A percentile compares a stretch with the other conserved stretches of the same genome.
phyloP scores from a whole-genome alignment of 2,113 vertebrate genomes.

The Sebastes schlegelii region DNA sequence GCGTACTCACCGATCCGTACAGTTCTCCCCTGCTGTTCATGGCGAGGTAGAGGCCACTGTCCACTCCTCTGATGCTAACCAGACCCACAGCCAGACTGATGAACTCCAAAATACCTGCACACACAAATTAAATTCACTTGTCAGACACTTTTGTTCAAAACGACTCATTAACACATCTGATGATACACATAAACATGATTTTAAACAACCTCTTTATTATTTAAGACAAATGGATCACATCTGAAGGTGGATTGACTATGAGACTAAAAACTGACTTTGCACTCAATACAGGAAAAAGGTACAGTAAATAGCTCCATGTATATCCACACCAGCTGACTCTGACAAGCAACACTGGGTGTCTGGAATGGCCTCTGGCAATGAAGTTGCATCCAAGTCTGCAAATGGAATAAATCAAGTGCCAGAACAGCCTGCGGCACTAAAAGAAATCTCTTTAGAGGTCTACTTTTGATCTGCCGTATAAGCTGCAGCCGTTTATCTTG shows the following conservation, averaged over 20 bases:
- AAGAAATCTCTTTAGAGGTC: slow-evolving; percentile 39
- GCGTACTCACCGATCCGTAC: slow-evolving; percentile 94
- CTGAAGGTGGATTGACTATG: no score
- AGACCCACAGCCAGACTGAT: slow-evolving; percentile 98
- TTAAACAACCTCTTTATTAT: background rate
- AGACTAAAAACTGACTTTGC: background rate
- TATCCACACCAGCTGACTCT: slow-evolving; percentile 25
- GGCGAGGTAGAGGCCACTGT: slow-evolving; percentile 97
- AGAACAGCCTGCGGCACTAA: slow-evolving; percentile 43
- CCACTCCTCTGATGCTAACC: slow-evolving; percentile 99
- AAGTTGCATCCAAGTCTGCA: slow-evolving; percentile 46
- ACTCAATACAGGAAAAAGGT: background rate
- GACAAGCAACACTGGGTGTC: slow-evolving; percentile 32
- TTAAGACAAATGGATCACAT: background rate
- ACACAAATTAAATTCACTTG: slow-evolving; percentile 17
- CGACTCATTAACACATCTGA: no score
- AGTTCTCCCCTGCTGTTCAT: slow-evolving; percentile 96
- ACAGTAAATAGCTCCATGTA: background rate
- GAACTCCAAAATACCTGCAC: slow-evolving; percentile 97
- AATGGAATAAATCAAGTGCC: slow-evolving; percentile 49
- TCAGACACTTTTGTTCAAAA: background rate
- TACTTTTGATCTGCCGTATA: slow-evolving; percentile 53
- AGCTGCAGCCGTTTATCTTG: slow-evolving; percentile 48
- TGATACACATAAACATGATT: no score
- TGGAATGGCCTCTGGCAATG: slow-evolving; percentile 37